Conservation (phyloP, 2,113 vertebrate genomes). For the Nothoprocta perdicaria region DNA sequence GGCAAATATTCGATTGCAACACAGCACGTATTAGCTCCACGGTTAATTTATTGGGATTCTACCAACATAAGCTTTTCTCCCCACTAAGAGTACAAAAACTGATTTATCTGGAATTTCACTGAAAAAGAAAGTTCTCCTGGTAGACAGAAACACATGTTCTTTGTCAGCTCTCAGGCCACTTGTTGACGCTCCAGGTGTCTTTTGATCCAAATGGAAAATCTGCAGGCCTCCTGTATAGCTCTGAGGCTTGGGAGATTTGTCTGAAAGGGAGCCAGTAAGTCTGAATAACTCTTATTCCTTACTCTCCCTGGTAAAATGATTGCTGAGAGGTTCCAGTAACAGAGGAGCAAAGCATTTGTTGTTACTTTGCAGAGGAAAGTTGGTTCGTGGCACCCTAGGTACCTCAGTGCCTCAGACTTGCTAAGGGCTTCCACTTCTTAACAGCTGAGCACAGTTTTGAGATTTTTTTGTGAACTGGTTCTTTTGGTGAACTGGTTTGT, state of each 20-base stretch:
- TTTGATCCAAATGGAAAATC: slow-evolving; percentile 5
- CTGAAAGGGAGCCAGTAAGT: background rate
- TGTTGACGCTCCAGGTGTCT: background rate
- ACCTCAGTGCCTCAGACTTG: background rate
- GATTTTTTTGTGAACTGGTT: background rate
- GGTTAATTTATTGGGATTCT: slow-evolving; percentile 4
- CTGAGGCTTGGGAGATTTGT: background rate
- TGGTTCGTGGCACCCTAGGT: rapidly evolving
- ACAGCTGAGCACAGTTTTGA: background rate
- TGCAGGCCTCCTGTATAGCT: background rate
- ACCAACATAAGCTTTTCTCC: background rate
- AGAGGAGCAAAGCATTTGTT: background rate
- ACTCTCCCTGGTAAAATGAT: background rate
- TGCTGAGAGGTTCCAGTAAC: background rate
- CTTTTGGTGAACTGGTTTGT: too few relatives aligned
- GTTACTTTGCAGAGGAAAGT: background rate
- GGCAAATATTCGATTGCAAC: background rate
- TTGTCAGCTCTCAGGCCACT: rapidly evolving
- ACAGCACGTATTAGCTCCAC: background rate
- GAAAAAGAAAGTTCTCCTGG: background rate
- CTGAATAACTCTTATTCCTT: background rate
- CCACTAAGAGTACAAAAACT: slow-evolving; percentile 5
- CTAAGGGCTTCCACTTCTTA: background rate
- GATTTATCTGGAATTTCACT: slow-evolving; percentile 25
- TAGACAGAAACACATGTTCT: slow-evolving; percentile 20